Base-by-base conservation (phyloP, 2,113 vertebrate species). In the Chascanopsetta lugubris region DNA sequence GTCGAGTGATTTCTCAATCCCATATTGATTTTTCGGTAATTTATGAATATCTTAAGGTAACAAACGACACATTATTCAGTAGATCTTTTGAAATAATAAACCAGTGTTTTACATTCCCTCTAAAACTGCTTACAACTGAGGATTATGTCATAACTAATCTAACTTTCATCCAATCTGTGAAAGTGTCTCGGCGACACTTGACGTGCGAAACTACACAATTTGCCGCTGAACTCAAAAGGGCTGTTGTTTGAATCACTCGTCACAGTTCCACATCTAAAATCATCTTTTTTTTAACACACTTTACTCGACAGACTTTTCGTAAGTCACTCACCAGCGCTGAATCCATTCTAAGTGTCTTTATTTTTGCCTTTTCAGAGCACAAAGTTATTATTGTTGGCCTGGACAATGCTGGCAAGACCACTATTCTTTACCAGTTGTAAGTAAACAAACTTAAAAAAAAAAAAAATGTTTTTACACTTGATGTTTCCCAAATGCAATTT, bases 351-450 rank as follows among this genome's bases (percentile, higher is more conserved):
- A n/a, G 50, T 61, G 17, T 34, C 18, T 85, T 49, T 55, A 1
- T 64, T 70, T 30, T 59, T 77, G 26, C 12, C 54, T 88, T n/a
- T 94, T 86, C 93, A 99, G 97, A 99, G 85, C 97, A 99, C 94
- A 99, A 99, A 92, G 97, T 99, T 69, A 99, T 99, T 75, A 97
- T 99, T 91, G 97, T 99, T 82, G 97, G 97, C 13, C 92, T 99
- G 92, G 97, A 99, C 91, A 99, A 99, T 89, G 97, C 97, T 42
- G 97, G 97, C 69, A 99, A 99, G 92, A 99, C 97, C 7, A 99
- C 97, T 32, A 99, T 99, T 72, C 94, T 99, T 77, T 99, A 99
- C 84, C 97, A 99, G 65, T 99, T 99, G 97, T 99, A 92, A 98
- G 97, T 98, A 88, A 38, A 15, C 17, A 43, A n/a, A 49, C 7